Conservation (phyloP, 30 jellyfish, hydroid and myxozoan genomes). For the Aurelia sp. region DNA sequence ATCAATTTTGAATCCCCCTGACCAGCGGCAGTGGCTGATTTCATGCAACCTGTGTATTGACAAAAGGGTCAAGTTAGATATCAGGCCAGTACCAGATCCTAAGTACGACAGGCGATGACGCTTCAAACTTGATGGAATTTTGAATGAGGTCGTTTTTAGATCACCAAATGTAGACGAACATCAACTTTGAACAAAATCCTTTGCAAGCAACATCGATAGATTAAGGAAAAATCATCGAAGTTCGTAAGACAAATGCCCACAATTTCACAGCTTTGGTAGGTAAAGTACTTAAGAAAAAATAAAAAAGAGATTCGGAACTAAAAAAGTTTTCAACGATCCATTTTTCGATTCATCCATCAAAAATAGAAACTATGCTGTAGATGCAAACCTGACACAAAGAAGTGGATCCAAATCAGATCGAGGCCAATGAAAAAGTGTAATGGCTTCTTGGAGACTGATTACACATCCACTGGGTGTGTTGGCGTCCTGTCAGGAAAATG, state of each 20-base stretch:
- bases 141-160: too few relatives aligned
- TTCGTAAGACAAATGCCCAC: too few relatives aligned
- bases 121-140: too few relatives aligned
- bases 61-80: background rate
- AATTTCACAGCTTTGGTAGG: too few relatives aligned
- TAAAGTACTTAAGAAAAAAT: too few relatives aligned
- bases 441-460: constrained; percentile 87
- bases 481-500: constrained; percentile 12
- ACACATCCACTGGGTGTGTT: constrained; percentile 38
- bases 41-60: constrained; percentile 59
- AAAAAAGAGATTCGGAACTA: too few relatives aligned
- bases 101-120: background rate
- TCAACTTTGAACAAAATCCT: too few relatives aligned
- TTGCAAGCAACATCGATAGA: too few relatives aligned
- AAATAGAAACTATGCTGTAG: background rate
- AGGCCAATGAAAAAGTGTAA: constrained; percentile 97
- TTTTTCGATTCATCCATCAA: too few relatives aligned
- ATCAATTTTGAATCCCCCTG: constrained; percentile 95
- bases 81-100: background rate
- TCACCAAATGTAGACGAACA: too few relatives aligned
- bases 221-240: too few relatives aligned
- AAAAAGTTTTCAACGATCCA: too few relatives aligned
- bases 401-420: constrained; percentile 93
- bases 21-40: constrained; percentile 88
- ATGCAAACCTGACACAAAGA: constrained; percentile 85